Evolutionary conservation across 2,113 vertebrate species (phyloP).

Genomic region (Ailuropoda melanoleuca): DNA sequence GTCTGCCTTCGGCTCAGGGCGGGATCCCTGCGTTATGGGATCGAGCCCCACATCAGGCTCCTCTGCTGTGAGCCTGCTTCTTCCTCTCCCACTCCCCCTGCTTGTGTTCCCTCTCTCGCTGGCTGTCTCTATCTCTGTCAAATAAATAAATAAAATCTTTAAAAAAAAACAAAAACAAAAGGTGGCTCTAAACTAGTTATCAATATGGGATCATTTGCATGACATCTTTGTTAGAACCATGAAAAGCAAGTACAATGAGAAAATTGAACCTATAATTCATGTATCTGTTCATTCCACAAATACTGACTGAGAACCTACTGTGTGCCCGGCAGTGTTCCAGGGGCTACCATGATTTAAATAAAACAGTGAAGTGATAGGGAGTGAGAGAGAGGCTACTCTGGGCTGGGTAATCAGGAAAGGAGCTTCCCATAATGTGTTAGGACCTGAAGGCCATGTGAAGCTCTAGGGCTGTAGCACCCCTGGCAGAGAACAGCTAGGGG

Average conservation of each 20-base stretch:
- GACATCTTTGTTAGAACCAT: background rate
- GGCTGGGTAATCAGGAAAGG: background rate
- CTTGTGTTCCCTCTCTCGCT: too few relatives aligned
- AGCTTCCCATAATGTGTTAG: background rate
- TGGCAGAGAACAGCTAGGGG: background rate
- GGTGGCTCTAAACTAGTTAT: background rate
- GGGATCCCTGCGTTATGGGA: too few relatives aligned
- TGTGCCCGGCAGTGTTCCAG: background rate
- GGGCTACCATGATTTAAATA: background rate
- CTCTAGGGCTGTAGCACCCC: background rate
- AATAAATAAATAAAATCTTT: too few relatives aligned
- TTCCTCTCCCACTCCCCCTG: too few relatives aligned
- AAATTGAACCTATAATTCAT: background rate
- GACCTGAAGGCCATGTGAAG: background rate
- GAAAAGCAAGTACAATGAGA: background rate
- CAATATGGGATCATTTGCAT: background rate
- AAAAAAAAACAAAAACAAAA: too few relatives aligned
- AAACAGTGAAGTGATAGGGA: background rate
- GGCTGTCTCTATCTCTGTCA: too few relatives aligned
- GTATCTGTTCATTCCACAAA: background rate
- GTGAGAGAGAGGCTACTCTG: background rate
- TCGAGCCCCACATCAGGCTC: too few relatives aligned
- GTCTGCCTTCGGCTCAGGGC: too few relatives aligned
- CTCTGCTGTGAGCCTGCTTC: too few relatives aligned
- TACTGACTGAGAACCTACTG: background rate